Evolutionary conservation across 30 jellyfish, hydroid and myxozoan species (phyloP), one percentile per base, ranked within the genome.

Genomic region (Rhopilema esculentum): DNA sequence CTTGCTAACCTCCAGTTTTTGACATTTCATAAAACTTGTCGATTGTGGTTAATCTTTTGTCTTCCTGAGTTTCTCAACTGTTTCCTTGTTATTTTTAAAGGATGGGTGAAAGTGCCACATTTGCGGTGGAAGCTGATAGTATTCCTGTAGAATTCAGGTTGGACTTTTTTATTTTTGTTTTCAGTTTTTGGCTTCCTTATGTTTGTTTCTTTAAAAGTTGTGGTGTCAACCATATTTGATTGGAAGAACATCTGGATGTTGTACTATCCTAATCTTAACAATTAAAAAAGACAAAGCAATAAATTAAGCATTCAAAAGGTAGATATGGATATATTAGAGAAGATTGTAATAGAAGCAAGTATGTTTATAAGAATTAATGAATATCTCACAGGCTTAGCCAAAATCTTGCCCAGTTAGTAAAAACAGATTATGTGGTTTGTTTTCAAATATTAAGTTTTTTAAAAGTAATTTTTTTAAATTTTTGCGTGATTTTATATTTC

Each of bases 141-240:
- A 66, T 93, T 31, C 94, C 96, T n/a, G 97, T 93, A 8, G 97
- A 93, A 25, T 93, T 93, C 71, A 69, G 98, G 98, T 92, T n/a
- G n/a, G n/a, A n/a, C n/a, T n/a, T n/a, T n/a, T n/a, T 66, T 51
- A 16, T 17, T 53, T 21, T 30, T 17, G 23, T 4, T 79, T 78
- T 1, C 27, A 21, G 29, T 63, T 4, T 79, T 16, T 27, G 9
- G 27, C 23, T 24, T 17, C 16, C 17, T 21, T 21, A 69, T 19
- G 57, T 2, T 2, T 2, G 6, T 40, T 12, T 40, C 57, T 40
- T 16, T 1, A 26, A 6, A 69, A 27, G 6, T 69, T 69, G 50
- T 18, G 23, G 8, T 63, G 27, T 69, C 8, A 1, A 66, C 9
- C 77, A 16, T 27, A 16, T 66, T 66, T 66, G 77, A 12, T 66